Evolutionary conservation across 2,113 vertebrate species (phyloP).

Genomic region (Lepisosteus oculatus): DNA sequence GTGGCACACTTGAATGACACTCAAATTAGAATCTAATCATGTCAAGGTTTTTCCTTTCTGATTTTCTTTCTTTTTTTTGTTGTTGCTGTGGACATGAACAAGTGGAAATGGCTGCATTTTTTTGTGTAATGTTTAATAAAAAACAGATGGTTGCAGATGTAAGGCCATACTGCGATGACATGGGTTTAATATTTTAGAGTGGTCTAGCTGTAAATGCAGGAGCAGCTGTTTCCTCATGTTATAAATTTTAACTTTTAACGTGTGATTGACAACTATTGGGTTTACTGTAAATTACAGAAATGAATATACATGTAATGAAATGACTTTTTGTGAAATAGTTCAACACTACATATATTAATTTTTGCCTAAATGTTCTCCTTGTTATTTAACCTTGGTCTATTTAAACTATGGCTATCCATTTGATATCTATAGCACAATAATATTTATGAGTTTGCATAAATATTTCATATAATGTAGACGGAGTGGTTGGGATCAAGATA

Average conservation of each 20-base stretch:
- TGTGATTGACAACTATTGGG: slow-evolving; percentile 72
- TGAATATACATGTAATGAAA: slow-evolving; percentile 68
- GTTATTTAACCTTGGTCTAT: slow-evolving; percentile 47
- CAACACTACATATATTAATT: slow-evolving; percentile 52
- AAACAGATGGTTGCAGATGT: slow-evolving; percentile 70
- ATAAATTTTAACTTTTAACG: slow-evolving; percentile 60
- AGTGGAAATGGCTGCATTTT: slow-evolving; percentile 51
- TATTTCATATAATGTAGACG: slow-evolving; percentile 44
- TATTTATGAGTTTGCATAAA: slow-evolving; percentile 61
- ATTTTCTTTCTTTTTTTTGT: not conserved
- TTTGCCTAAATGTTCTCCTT: slow-evolving; percentile 41
- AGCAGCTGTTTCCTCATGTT: slow-evolving; percentile 67
- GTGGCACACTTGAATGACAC: slow-evolving; percentile 21
- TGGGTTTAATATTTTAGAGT: slow-evolving; percentile 79
- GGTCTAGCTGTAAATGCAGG: slow-evolving; percentile 71
- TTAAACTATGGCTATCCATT: slow-evolving; percentile 40
- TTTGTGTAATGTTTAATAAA: slow-evolving; percentile 67
- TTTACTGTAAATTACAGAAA: slow-evolving; percentile 75
- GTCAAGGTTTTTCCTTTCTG: slow-evolving; percentile 35
- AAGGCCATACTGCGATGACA: slow-evolving; percentile 58
- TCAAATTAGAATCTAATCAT: slow-evolving; percentile 35
- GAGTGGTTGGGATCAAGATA: slow-evolving; percentile 29
- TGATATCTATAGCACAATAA: slow-evolving; percentile 32
- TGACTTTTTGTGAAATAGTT: slow-evolving; percentile 36
- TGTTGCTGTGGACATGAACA: slow-evolving; percentile 34